These are phyloP conservation scores for Psittacula derbiana DNA, from an alignment of 2,797 vertebrate species.

Conservation along the genomic window DNA sequence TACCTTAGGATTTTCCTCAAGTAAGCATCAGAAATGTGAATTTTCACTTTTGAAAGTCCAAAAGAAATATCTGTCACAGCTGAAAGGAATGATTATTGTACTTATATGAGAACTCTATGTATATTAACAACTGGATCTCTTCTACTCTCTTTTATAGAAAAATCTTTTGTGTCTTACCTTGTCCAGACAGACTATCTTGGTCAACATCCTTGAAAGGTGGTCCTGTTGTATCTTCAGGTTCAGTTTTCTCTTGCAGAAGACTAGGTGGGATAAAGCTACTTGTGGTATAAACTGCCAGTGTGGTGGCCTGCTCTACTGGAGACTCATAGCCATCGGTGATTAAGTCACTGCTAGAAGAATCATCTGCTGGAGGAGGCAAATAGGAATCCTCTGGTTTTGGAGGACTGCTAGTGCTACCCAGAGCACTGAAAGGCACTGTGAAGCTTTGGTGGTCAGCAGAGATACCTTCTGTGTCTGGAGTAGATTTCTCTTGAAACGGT, in stretches of 20 bases:
- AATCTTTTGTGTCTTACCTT: slow-evolving; percentile 24
- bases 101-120: fast-evolving
- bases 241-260: not conserved
- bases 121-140: not conserved
- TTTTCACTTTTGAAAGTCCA: not conserved
- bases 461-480: not conserved
- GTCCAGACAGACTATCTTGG: not conserved
- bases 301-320: not conserved
- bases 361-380: slow-evolving; percentile 41
- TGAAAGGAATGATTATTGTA: not conserved
- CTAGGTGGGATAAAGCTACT: not conserved
- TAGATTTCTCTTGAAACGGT: not conserved
- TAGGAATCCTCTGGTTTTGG: not conserved
- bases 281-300: not conserved
- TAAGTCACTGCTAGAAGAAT: slow-evolving; percentile 20
- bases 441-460: not conserved
- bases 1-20: not conserved
- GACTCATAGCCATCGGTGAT: not conserved
- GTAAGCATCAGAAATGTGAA: not conserved
- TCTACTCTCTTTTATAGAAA: not conserved
- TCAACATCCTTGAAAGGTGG: not conserved
- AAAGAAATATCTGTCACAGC: not conserved
- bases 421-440: slow-evolving; percentile 49
- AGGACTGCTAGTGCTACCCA: slow-evolving; percentile 15
- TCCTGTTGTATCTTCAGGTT: not conserved